Conservation (phyloP, 2,113 vertebrate species). For the Cygnus atratus region DNA sequence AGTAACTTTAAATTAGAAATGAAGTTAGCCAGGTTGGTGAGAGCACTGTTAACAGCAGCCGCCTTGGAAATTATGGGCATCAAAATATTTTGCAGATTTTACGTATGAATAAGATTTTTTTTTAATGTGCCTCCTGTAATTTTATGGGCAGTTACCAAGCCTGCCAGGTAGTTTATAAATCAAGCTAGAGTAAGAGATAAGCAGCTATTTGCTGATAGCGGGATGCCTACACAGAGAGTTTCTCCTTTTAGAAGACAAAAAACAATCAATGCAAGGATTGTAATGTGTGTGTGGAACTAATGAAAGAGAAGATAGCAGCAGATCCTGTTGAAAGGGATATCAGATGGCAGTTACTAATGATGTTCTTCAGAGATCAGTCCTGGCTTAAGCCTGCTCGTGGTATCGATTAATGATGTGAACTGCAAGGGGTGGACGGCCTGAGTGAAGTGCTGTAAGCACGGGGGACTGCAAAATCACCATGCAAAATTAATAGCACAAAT, state of each 20-base stretch:
- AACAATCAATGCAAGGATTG: not conserved
- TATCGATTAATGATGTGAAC: rapidly evolving
- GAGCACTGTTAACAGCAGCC: not conserved
- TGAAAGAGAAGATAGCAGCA: not conserved
- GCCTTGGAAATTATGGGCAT: not conserved
- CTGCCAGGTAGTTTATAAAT: not conserved
- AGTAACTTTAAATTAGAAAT: conserved; percentile 24
- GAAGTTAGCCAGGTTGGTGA: not conserved
- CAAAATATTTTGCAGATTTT: conserved; percentile 9
- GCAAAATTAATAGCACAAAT: not conserved
- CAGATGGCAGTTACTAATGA: not conserved
- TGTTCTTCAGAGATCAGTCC: not conserved
- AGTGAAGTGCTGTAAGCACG: not conserved
- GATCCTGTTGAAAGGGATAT: not conserved
- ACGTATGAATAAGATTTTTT: not conserved
- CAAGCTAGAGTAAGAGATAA: not conserved
- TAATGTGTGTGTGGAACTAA: not conserved
- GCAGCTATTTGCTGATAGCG: not conserved
- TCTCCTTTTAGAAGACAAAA: not conserved
- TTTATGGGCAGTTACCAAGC: not conserved
- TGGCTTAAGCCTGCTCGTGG: not conserved
- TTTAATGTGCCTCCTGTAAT: not conserved
- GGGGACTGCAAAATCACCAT: not conserved
- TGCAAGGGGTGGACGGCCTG: not conserved
- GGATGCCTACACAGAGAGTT: not conserved